A percentile compares a stretch with the other conserved stretches of the same genome.
Evolutionary conservation across 2,888 invertebrate species (phyloP).

Genomic region (Tortrix viridana): DNA sequence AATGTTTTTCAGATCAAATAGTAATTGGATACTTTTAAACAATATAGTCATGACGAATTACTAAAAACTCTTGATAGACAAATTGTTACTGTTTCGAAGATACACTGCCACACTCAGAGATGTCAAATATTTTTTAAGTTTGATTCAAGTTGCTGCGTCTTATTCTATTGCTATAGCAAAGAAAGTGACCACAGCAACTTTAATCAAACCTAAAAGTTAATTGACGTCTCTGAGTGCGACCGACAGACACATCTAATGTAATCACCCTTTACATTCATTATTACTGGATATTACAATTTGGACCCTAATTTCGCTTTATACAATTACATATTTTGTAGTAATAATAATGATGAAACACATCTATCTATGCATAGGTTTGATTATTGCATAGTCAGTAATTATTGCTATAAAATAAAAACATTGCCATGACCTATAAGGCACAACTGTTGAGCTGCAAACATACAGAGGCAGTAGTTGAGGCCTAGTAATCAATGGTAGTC

Average conservation of each 20-base stretch:
- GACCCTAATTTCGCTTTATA: constrained; percentile 18
- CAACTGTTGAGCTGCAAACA: background rate
- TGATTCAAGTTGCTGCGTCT: too few relatives aligned
- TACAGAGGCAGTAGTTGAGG: too few relatives aligned
- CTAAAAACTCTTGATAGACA: constrained; percentile 8
- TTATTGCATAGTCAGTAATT: background rate
- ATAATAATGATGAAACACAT: constrained; percentile 1
- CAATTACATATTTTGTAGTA: background rate
- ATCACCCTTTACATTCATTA: background rate
- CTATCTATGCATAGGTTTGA: background rate
- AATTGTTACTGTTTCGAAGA: background rate
- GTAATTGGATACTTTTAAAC: too few relatives aligned
- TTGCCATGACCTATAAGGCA: background rate
- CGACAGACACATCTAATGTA: background rate
- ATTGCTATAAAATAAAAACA: too few relatives aligned
- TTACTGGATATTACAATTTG: constrained; percentile 14
- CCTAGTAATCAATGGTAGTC: too few relatives aligned
- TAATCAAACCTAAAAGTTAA: too few relatives aligned
- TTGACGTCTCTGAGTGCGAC: too few relatives aligned
- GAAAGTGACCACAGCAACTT: too few relatives aligned
- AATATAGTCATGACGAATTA: background rate
- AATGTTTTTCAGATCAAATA: background rate
- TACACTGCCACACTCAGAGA: too few relatives aligned
- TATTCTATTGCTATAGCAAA: too few relatives aligned
- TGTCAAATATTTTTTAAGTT: too few relatives aligned